phyloP scores from a whole-genome alignment of 2,797 vertebrate species.

The Emys orbicularis region DNA sequence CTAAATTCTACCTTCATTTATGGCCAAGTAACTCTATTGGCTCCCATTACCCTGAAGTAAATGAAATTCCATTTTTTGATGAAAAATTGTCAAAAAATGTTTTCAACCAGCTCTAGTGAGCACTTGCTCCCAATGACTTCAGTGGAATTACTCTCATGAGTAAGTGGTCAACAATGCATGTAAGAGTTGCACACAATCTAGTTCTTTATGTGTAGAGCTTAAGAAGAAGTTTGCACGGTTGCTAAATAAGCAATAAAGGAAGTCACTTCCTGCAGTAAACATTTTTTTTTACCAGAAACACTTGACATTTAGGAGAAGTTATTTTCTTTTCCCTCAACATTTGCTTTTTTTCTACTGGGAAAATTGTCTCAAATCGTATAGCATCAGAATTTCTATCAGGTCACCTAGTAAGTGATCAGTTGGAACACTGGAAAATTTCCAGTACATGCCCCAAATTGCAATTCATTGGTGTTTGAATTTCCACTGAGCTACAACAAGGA shows the following conservation, averaged over 20 bases:
- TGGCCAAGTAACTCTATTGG: background rate
- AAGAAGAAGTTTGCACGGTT: background rate
- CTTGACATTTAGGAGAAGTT: background rate
- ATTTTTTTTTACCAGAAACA: background rate
- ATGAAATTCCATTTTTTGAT: background rate
- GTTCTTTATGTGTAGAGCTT: background rate
- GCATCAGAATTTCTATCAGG: background rate
- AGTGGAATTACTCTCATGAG: background rate
- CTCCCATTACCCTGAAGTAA: background rate
- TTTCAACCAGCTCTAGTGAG: background rate
- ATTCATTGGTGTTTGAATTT: background rate
- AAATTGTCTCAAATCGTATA: background rate
- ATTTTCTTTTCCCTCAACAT: background rate
- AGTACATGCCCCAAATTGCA: background rate
- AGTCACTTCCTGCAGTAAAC: background rate
- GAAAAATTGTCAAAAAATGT: background rate
- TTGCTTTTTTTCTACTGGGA: background rate
- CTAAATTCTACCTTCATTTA: background rate
- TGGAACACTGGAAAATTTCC: background rate
- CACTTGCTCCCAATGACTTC: background rate
- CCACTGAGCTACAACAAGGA: background rate
- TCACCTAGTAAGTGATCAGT: background rate
- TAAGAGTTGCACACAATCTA: background rate
- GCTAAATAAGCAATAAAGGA: background rate
- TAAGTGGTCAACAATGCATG: background rate